Percentiles rank a stretch among this genome's conserved stretches.
Conservation (phyloP, 1,140 invertebrate genomes). For the Drosophila sturtevanti region DNA sequence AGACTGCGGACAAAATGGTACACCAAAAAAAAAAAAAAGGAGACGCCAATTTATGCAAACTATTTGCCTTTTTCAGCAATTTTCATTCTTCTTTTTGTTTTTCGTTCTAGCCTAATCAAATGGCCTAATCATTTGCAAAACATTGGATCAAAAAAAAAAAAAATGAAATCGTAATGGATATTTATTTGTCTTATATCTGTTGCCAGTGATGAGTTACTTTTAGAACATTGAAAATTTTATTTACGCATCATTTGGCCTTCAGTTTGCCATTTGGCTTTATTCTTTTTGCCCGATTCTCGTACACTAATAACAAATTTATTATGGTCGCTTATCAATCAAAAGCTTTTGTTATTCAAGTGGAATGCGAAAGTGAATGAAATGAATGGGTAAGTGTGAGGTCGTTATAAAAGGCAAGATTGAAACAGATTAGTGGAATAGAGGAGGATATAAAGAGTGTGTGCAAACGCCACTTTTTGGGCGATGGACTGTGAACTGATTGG, state of each 20-base stretch:
- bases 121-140: constrained; percentile 46
- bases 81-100: constrained; percentile 1
- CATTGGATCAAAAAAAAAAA: constrained; percentile 52
- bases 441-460: constrained; percentile 24
- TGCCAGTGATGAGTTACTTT: constrained; percentile 35
- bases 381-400: constrained; percentile 34
- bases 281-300: constrained; percentile 18
- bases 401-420: constrained; percentile 54
- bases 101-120: constrained; percentile 37
- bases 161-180: constrained; percentile 11
- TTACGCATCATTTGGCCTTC: constrained; percentile 62
- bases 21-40: not conserved
- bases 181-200: constrained; percentile 59
- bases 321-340: constrained; percentile 70
- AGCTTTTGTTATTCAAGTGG: constrained; percentile 59
- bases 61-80: constrained; percentile 29
- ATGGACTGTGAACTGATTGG: constrained; percentile 31
- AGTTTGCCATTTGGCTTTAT: not conserved
- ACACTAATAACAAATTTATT: constrained; percentile 72
- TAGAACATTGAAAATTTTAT: constrained; percentile 33
- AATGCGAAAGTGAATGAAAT: constrained; percentile 38
- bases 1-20: constrained; percentile 2
- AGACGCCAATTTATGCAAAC: constrained; percentile 31
- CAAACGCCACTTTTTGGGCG: constrained; percentile 23
- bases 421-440: constrained; percentile 44